Evolutionary conservation across 2,113 vertebrate species (phyloP).

Genomic region (Forbesichthys agassizii): DNA sequence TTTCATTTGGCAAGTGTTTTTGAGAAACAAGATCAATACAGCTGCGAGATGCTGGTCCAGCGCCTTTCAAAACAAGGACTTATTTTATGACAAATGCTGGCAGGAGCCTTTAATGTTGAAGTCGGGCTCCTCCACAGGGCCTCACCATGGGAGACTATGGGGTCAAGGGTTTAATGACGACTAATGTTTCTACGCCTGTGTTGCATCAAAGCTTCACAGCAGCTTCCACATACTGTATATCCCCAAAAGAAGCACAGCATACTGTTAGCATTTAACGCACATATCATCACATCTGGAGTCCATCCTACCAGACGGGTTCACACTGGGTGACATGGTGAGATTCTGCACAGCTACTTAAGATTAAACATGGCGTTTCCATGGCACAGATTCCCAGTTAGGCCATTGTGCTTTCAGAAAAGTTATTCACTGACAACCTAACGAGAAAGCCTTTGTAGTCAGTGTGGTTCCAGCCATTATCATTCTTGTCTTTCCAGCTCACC

Average conservation of each 20-base stretch:
- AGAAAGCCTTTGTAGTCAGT: constrained; percentile 8
- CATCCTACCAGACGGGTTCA: constrained; percentile 13
- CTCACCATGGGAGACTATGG: no score
- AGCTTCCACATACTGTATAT: not conserved
- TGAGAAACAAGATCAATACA: not conserved
- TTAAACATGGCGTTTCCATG: not conserved
- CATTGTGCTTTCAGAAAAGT: not conserved
- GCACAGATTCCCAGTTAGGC: not conserved
- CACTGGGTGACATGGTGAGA: constrained; percentile 2
- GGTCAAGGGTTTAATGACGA: no score
- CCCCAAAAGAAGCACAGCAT: no score
- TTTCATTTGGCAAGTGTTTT: not conserved
- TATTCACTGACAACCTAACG: constrained; percentile 6
- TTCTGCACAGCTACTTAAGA: constrained; percentile 5
- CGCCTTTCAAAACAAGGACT: no score
- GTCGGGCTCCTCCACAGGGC: no score
- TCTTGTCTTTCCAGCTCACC: constrained; percentile 15
- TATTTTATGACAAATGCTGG: no score
- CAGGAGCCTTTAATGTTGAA: no score
- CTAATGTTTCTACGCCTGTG: constrained; percentile 18
- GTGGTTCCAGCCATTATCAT: constrained; percentile 12
- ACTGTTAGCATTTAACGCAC: constrained; percentile 12
- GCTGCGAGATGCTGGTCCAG: no score
- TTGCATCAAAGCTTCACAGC: constrained; percentile 42
- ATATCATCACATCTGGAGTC: constrained; percentile 14